Conservation (phyloP, 2,113 vertebrate genomes). For the Thryonomys swinderianus region DNA sequence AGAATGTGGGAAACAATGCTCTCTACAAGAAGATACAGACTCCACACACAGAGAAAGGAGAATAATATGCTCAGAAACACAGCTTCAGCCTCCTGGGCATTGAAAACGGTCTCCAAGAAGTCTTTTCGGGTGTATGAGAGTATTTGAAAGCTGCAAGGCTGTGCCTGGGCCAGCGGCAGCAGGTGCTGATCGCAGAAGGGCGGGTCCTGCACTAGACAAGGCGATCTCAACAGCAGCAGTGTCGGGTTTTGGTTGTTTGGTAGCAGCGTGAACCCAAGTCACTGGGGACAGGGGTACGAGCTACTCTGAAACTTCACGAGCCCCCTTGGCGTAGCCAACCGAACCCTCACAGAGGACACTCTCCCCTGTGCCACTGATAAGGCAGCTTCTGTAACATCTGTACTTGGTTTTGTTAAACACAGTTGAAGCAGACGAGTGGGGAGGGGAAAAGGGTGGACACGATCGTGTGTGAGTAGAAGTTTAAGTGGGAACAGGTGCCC, state of each 20-base stretch:
- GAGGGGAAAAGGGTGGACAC: background rate
- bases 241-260: background rate
- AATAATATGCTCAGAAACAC: background rate
- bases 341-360: background rate
- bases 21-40: background rate
- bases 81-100: background rate
- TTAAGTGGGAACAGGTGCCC: background rate
- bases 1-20: background rate
- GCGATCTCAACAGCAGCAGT: background rate
- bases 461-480: background rate
- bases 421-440: background rate
- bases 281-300: background rate
- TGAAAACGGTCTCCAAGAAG: background rate
- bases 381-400: background rate
- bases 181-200: background rate
- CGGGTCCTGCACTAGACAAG: background rate
- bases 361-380: background rate
- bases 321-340: background rate
- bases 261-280: background rate
- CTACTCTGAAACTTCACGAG: background rate
- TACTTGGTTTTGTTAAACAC: background rate
- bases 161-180: rapidly evolving
- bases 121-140: too few relatives aligned
- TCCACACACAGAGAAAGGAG: background rate
- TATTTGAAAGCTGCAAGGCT: background rate